These are phyloP conservation scores for Ammodytes dubius DNA, from an alignment of 2,113 vertebrate genomes.

Conservation along the genomic window DNA sequence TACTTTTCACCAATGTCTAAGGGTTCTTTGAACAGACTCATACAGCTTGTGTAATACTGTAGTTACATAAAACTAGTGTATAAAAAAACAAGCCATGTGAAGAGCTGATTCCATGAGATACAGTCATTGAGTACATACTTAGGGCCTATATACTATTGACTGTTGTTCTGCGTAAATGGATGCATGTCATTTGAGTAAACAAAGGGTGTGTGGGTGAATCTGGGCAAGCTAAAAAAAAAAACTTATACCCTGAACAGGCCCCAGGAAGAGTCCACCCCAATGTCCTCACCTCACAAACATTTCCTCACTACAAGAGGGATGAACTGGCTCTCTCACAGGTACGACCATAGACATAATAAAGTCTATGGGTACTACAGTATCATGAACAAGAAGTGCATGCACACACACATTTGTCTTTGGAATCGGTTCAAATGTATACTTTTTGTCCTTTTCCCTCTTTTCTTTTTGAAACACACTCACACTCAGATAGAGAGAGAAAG, in stretches of 20 bases:
- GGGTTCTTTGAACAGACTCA: background rate
- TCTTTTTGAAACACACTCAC: no score
- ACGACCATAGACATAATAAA: no score
- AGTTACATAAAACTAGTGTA: background rate
- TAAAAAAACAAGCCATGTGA: background rate
- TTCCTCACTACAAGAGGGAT: background rate
- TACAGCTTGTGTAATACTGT: background rate
- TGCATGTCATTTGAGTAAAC: slow-evolving; percentile 10
- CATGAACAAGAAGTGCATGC: background rate
- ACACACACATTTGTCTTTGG: background rate
- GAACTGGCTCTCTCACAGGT: background rate
- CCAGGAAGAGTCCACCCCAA: slow-evolving; percentile 23
- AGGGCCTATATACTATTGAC: background rate
- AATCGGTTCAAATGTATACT: no score
- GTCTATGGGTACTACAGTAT: background rate
- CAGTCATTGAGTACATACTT: background rate
- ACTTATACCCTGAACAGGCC: slow-evolving; percentile 52
- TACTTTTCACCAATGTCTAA: no score
- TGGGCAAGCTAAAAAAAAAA: slow-evolving; percentile 20
- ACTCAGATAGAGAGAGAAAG: no score
- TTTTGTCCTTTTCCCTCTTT: no score
- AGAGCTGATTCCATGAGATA: background rate
- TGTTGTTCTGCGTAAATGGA: slow-evolving; percentile 6
- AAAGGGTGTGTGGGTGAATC: slow-evolving; percentile 48
- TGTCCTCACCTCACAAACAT: slow-evolving; percentile 29